phyloP scores from a whole-genome alignment of 2,113 vertebrate genomes.

The Eurypyga helias region DNA sequence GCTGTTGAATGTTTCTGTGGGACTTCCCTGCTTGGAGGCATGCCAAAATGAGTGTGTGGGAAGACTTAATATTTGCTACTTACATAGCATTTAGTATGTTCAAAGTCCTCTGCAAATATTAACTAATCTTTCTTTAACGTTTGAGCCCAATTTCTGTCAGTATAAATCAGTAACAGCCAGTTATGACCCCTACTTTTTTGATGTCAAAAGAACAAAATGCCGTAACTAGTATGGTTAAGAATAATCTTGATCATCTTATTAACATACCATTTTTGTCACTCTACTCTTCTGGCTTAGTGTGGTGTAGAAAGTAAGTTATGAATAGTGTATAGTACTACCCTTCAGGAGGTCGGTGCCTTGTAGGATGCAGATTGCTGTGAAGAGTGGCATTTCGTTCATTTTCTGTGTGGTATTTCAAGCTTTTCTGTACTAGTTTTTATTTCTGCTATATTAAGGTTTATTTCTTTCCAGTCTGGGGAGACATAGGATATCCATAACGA shows the following conservation, averaged over 20 bases:
- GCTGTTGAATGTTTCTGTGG: constrained; percentile 50
- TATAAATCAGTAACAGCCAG: constrained; percentile 15
- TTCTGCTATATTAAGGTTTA: not conserved
- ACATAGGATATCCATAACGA: not conserved
- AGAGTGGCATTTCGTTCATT: not conserved
- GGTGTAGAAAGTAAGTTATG: not conserved
- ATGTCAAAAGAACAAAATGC: not conserved
- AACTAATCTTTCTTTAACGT: constrained; percentile 49
- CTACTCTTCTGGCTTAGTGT: not conserved
- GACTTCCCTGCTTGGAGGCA: constrained; percentile 56
- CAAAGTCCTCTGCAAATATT: constrained; percentile 32
- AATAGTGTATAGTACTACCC: not conserved
- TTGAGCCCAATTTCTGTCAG: constrained; percentile 34
- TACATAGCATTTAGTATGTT: constrained; percentile 53
- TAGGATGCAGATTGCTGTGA: not conserved
- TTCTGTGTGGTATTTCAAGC: not conserved
- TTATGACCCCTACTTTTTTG: not conserved
- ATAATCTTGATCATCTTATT: constrained; percentile 17
- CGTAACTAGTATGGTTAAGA: not conserved
- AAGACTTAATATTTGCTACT: constrained; percentile 67
- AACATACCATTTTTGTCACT: not conserved
- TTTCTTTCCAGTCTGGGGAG: not conserved
- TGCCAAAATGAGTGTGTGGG: constrained; percentile 60
- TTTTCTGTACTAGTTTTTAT: constrained; percentile 14
- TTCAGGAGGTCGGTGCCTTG: not conserved